Percentiles rank a stretch among this genome's conserved stretches.
phyloP scores from a whole-genome alignment of 2,113 vertebrate species.

The Prinia subflava region DNA sequence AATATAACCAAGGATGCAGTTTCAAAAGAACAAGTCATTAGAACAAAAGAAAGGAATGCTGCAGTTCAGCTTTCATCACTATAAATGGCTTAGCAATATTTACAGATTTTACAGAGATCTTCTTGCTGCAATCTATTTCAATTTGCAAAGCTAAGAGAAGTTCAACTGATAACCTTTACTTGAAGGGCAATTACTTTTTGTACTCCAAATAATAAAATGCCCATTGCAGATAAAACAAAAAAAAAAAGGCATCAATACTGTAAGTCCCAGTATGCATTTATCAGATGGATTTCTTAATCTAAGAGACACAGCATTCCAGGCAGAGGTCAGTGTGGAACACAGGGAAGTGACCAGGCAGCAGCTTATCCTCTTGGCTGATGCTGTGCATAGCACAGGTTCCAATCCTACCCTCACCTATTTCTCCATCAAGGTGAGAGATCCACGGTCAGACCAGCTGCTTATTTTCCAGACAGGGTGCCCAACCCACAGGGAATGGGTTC shows the following conservation, averaged over 20 bases:
- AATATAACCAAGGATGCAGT: background rate
- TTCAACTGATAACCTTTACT: conserved; percentile 3
- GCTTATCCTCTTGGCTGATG: background rate
- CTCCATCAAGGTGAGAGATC: background rate
- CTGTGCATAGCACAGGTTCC: background rate
- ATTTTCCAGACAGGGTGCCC: background rate
- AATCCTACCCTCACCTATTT: background rate
- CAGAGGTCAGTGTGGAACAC: background rate
- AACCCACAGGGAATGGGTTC: background rate
- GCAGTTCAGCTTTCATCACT: background rate
- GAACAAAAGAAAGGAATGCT: background rate
- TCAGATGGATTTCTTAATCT: background rate
- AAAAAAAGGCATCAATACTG: background rate
- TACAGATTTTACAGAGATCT: background rate
- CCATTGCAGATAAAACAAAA: background rate
- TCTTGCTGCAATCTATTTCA: conserved; percentile 12
- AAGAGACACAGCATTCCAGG: background rate
- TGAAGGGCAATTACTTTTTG: conserved; percentile 20
- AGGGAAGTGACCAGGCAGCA: background rate
- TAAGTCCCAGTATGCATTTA: background rate
- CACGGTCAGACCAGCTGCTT: background rate
- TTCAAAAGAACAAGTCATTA: background rate
- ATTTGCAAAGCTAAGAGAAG: conserved; percentile 17
- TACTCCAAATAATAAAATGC: conserved; percentile 1
- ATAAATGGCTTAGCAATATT: background rate